phyloP scores from a whole-genome alignment of 2,888 invertebrate species.

The Lagria hirta region DNA sequence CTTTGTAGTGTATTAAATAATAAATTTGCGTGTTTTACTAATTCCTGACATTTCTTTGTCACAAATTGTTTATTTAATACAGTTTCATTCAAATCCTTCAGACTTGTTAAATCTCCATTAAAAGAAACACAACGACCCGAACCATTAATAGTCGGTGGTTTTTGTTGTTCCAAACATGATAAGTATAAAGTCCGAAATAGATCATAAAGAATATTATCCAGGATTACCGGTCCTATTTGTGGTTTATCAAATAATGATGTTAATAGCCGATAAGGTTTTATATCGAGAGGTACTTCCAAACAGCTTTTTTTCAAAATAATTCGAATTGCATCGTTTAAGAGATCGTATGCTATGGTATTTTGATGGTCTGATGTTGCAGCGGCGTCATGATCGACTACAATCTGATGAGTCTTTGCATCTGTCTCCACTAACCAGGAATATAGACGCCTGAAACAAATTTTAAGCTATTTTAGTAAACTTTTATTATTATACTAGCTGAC shows the following conservation, averaged over 20 bases:
- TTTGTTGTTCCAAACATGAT: slow-evolving; percentile 56
- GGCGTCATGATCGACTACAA: slow-evolving; percentile 1
- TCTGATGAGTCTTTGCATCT: slow-evolving; percentile 59
- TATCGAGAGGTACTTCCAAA: slow-evolving; percentile 58
- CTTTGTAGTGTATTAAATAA: slow-evolving; percentile 81
- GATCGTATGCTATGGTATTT: slow-evolving; percentile 58
- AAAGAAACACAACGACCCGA: slow-evolving; percentile 50
- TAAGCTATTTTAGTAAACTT: slow-evolving; percentile 4
- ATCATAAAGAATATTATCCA: slow-evolving; percentile 76
- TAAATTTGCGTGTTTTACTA: slow-evolving; percentile 81
- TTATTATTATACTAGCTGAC: too few species aligned
- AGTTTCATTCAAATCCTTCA: slow-evolving; percentile 44
- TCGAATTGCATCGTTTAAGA: slow-evolving; percentile 66
- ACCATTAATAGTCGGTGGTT: slow-evolving; percentile 45
- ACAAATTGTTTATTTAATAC: slow-evolving; percentile 48
- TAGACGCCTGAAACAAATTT: slow-evolving; percentile 61
- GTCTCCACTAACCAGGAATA: slow-evolving; percentile 83
- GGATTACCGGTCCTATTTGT: slow-evolving; percentile 77
- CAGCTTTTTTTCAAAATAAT: slow-evolving; percentile 61
- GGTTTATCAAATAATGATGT: slow-evolving; percentile 84
- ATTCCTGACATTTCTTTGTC: slow-evolving; percentile 62
- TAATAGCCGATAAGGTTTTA: slow-evolving; percentile 75
- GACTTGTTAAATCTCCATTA: slow-evolving; percentile 50
- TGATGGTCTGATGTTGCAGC: slow-evolving; percentile 4
- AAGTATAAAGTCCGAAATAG: slow-evolving; percentile 68